These are phyloP conservation scores for Vidua macroura DNA, from an alignment of 2,113 vertebrate genomes.

Conservation along the genomic window DNA sequence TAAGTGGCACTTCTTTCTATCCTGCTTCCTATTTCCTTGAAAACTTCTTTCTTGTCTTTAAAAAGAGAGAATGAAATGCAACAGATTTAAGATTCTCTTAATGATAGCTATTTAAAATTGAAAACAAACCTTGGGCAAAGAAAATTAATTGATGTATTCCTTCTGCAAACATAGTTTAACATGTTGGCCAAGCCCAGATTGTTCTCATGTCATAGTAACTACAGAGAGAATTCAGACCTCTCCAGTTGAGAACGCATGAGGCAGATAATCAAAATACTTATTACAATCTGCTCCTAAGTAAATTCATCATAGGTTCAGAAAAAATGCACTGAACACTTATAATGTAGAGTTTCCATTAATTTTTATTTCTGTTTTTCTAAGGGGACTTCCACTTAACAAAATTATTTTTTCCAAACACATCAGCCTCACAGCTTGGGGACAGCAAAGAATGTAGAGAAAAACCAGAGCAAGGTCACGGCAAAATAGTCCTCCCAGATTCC, in stretches of 20 bases:
- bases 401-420: conserved; percentile 28
- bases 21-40: not conserved
- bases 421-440: not conserved
- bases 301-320: not conserved
- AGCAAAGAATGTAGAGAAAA: conserved; percentile 17
- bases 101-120: not conserved
- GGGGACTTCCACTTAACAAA: not conserved
- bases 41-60: not conserved
- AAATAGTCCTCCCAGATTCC: conserved; percentile 29
- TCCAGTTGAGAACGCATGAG: not conserved
- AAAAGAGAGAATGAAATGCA: not conserved
- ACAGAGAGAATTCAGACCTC: not conserved
- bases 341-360: not conserved
- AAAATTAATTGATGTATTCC: not conserved
- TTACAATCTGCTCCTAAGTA: not conserved
- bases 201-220: not conserved
- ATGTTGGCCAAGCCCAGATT: not conserved
- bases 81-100: not conserved
- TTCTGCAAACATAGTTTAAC: not conserved
- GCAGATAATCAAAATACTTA: conserved; percentile 1
- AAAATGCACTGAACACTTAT: not conserved
- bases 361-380: not conserved
- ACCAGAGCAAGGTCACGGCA: not conserved
- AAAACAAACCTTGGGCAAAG: not conserved
- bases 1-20: not conserved